Evolutionary conservation across 2,888 invertebrate species (phyloP).

Genomic region (Epinotia ramella): DNA sequence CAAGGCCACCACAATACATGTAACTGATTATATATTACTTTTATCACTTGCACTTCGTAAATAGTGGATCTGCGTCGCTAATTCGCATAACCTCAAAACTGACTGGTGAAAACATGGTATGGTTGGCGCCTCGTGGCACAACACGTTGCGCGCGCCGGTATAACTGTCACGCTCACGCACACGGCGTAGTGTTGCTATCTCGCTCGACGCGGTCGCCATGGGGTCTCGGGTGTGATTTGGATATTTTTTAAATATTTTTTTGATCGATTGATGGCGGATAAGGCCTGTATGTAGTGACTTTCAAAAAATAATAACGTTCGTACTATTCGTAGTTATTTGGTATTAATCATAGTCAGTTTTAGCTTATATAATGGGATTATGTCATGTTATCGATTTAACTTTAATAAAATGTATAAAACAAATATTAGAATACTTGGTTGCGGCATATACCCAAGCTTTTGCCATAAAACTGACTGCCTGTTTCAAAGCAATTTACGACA

Average conservation of each 20-base stretch:
- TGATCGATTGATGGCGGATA: not conserved
- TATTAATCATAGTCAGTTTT: too few species aligned
- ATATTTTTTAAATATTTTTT: not conserved
- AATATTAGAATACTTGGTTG: not conserved
- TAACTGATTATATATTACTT: constrained; percentile 40
- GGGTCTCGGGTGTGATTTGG: constrained; percentile 1
- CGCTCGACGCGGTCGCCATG: constrained; percentile 49
- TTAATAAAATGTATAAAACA: not conserved
- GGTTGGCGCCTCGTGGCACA: constrained; percentile 59
- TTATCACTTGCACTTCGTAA: constrained; percentile 21
- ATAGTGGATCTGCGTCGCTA: constrained; percentile 41
- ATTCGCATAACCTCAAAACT: constrained; percentile 70
- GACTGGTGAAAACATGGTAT: constrained; percentile 45
- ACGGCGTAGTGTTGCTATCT: constrained; percentile 46
- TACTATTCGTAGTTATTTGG: too few species aligned
- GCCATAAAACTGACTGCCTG: not conserved
- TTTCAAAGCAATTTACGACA: not conserved
- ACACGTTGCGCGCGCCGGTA: constrained; percentile 72
- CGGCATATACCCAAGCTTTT: not conserved
- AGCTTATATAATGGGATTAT: too few species aligned
- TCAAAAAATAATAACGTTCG: not conserved
- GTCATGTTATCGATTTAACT: not conserved
- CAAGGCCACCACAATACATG: constrained; percentile 31
- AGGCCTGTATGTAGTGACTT: not conserved
- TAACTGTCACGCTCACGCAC: constrained; percentile 51